A percentile compares a stretch with the other conserved stretches of the same genome.
phyloP scores from a whole-genome alignment of 2,888 invertebrate species.

The Macropis europaea region DNA sequence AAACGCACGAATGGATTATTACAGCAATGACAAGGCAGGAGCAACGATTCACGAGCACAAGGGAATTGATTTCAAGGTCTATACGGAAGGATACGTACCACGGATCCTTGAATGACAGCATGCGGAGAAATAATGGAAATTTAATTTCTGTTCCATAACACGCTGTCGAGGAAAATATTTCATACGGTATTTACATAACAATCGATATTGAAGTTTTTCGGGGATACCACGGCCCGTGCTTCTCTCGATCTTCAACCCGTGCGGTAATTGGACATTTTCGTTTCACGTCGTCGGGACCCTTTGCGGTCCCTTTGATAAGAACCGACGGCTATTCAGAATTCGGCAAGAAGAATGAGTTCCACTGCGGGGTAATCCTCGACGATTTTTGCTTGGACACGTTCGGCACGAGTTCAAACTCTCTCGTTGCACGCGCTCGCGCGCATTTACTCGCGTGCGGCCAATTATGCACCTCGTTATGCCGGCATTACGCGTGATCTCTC shows the following conservation, averaged over 20 bases:
- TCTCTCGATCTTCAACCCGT: not conserved
- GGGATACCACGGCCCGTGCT: not conserved
- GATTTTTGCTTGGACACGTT: constrained; percentile 60
- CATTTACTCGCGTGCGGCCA: constrained; percentile 63
- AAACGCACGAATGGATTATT: no score
- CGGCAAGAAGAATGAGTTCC: constrained; percentile 52
- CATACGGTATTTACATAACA: constrained; percentile 10
- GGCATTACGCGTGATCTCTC: constrained; percentile 68
- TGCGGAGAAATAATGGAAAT: constrained; percentile 46
- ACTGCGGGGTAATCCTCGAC: constrained; percentile 53
- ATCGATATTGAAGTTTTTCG: constrained; percentile 3
- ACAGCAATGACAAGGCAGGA: no score
- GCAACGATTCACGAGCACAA: not conserved
- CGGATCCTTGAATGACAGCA: constrained; percentile 45
- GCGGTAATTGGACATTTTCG: constrained; percentile 22
- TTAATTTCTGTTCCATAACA: constrained; percentile 5
- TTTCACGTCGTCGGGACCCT: not conserved
- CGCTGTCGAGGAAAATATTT: not conserved
- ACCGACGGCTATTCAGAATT: constrained; percentile 25
- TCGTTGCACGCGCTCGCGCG: constrained; percentile 38
- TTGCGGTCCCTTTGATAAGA: constrained; percentile 18
- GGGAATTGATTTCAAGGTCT: not conserved
- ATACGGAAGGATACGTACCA: constrained; percentile 50
- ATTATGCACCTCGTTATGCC: constrained; percentile 70
- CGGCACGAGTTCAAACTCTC: constrained; percentile 56